Evolutionary conservation across 1,140 invertebrate species (phyloP).

Genomic region (Calliopsis andreniformis): DNA sequence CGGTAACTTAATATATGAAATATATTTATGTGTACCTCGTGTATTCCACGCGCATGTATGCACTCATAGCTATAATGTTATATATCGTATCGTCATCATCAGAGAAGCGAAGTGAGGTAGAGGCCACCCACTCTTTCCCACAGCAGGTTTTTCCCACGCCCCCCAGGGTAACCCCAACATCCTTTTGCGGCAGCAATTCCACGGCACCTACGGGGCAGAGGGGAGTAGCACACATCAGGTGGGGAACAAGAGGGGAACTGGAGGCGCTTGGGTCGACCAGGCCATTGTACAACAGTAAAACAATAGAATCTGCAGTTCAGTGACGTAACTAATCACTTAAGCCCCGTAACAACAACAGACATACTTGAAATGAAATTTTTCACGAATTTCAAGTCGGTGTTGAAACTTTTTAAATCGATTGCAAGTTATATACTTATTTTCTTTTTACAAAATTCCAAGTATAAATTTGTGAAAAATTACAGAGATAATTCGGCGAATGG

Average conservation of each 20-base stretch:
- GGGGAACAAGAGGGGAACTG: slow-evolving; percentile 65
- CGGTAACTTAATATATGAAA: slow-evolving; percentile 14
- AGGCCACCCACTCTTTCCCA: slow-evolving; percentile 90
- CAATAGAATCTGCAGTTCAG: slow-evolving; percentile 76
- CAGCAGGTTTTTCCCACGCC: slow-evolving; percentile 90
- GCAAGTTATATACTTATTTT: not conserved
- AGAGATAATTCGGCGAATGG: accelerated
- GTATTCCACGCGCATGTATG: not conserved
- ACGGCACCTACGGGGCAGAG: slow-evolving; percentile 60
- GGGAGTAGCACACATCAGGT: slow-evolving; percentile 52
- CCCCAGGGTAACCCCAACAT: slow-evolving; percentile 88
- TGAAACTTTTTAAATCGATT: no score
- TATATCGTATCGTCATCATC: slow-evolving; percentile 70
- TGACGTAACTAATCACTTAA: slow-evolving; percentile 47
- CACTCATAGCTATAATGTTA: slow-evolving; percentile 47
- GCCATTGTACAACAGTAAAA: slow-evolving; percentile 77
- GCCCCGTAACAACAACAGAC: not conserved
- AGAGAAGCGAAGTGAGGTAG: slow-evolving; percentile 78
- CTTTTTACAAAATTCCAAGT: not conserved
- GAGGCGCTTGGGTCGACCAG: slow-evolving; percentile 74
- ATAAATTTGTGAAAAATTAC: not conserved
- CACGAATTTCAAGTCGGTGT: not conserved
- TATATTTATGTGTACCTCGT: slow-evolving; percentile 3
- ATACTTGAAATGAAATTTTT: not conserved
- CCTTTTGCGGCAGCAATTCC: slow-evolving; percentile 83